Percentiles rank a stretch among this genome's conserved stretches.
Conservation (phyloP, 2,797 vertebrate species). For the Argyrosomus regius region DNA sequence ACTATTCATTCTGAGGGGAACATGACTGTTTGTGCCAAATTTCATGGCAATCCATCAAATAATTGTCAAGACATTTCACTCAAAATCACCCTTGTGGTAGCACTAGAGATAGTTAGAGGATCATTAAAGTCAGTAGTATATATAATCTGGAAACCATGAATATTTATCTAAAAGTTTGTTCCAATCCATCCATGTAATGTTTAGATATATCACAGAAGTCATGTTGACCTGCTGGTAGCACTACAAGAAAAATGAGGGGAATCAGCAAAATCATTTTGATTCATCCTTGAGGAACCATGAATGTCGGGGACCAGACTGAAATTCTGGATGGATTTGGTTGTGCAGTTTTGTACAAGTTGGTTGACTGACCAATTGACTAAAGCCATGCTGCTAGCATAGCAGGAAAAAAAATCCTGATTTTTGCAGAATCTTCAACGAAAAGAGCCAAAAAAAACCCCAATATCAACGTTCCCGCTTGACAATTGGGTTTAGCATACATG, state of each 20-base stretch:
- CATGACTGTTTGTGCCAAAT: not conserved
- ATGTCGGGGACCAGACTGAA: not conserved
- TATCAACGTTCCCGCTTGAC: not conserved
- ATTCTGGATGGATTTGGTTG: not conserved
- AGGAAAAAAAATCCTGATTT: not conserved
- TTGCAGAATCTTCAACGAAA: not conserved
- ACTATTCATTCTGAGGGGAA: not conserved
- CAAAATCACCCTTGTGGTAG: not conserved
- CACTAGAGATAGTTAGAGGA: not conserved
- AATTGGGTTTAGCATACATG: not conserved
- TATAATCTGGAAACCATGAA: too few relatives aligned
- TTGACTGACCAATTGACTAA: not conserved
- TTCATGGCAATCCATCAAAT: not conserved
- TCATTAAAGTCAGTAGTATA: not conserved
- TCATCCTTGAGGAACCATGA: not conserved
- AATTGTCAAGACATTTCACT: not conserved
- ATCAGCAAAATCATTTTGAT: not conserved
- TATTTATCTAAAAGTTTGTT: not conserved
- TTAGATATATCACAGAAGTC: not conserved
- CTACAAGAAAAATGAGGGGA: too few relatives aligned
- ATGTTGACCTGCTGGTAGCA: not conserved
- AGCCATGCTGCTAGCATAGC: not conserved
- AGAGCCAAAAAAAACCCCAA: too few relatives aligned
- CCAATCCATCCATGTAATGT: not conserved
- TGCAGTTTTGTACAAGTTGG: not conserved